Conservation (phyloP, 2,888 invertebrate species). For the Morinoia aosen region DNA sequence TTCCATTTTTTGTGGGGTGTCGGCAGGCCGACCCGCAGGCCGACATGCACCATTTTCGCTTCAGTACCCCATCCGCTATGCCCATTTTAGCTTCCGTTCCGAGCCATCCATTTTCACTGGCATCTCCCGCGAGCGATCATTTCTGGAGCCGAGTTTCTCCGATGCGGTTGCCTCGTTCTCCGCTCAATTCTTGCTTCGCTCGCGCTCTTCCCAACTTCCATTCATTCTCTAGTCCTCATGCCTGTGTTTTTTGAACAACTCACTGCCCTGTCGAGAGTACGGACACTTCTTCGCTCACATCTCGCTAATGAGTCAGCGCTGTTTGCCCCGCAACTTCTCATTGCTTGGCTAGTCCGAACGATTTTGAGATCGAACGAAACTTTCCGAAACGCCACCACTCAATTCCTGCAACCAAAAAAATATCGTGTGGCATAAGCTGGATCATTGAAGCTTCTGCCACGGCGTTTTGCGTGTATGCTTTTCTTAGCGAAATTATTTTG, state of each 20-base stretch:
- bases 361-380: neutral
- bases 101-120: slow-evolving; percentile 3
- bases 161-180: neutral
- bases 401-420: neutral
- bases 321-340: neutral
- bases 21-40: neutral
- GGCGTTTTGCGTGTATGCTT: neutral
- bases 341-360: neutral
- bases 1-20: neutral
- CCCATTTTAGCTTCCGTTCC: slow-evolving; percentile 9
- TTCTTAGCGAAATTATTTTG: neutral
- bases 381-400: neutral
- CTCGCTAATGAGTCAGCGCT: neutral
- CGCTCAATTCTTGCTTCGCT: neutral
- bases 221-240: neutral
- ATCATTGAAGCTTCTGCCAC: slow-evolving; percentile 17
- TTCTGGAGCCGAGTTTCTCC: slow-evolving; percentile 10
- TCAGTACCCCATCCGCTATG: slow-evolving; percentile 26
- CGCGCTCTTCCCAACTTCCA: neutral
- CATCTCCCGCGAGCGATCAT: neutral
- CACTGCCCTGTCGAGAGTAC: neutral
- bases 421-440: neutral
- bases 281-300: neutral
- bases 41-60: slow-evolving; percentile 17
- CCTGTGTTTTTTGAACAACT: neutral